Conservation (phyloP, 2,888 invertebrate genomes). For the Stenoptilia bipunctidactyla region DNA sequence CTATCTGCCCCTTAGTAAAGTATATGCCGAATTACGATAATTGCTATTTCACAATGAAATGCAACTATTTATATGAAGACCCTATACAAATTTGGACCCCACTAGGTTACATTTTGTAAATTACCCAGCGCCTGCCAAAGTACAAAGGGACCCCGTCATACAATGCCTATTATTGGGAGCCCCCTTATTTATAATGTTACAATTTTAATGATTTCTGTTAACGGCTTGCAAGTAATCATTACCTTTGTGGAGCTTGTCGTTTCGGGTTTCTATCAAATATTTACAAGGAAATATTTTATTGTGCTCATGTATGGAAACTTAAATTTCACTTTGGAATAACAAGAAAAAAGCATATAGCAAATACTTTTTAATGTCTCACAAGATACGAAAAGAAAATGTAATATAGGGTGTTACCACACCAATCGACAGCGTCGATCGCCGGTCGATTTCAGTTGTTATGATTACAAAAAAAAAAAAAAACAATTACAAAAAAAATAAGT, state of each 20-base stretch:
- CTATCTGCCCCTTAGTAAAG: conserved; percentile 28
- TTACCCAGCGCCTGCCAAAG: conserved; percentile 36
- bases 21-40: conserved; percentile 51
- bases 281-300: too few relatives aligned
- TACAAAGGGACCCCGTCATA: conserved; percentile 51
- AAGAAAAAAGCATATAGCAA: too few relatives aligned
- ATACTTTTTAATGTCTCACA: too few relatives aligned
- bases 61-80: conserved; percentile 41
- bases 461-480: too few relatives aligned
- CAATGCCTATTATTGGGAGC: conserved; percentile 54
- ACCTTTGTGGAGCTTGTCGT: conserved; percentile 9
- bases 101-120: conserved; percentile 44
- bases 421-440: too few relatives aligned
- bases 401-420: too few relatives aligned
- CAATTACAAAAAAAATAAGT: too few relatives aligned
- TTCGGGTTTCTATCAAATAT: too few relatives aligned
- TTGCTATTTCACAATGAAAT: conserved; percentile 48
- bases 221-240: conserved; percentile 22
- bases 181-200: conserved; percentile 58
- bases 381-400: too few relatives aligned
- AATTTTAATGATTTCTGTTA: conserved; percentile 54
- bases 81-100: conserved; percentile 23
- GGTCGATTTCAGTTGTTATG: too few relatives aligned
- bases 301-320: too few relatives aligned
- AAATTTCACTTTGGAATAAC: too few relatives aligned